Conservation (phyloP, 2,888 invertebrate species). For the Nephrotoma appendiculata region DNA sequence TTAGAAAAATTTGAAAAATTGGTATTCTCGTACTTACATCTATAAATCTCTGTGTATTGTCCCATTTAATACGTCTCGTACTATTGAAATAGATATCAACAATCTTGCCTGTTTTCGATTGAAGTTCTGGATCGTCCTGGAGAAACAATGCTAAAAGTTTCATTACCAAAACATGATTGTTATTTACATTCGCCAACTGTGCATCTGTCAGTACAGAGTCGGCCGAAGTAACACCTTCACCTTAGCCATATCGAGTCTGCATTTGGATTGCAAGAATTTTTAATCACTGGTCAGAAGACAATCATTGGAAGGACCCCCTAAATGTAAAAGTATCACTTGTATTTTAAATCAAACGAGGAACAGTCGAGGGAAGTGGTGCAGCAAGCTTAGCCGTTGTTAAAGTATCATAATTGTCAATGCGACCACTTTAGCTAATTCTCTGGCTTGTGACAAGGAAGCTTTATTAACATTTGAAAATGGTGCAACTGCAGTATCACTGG, state of each 20-base stretch:
- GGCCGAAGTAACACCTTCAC: too few species aligned
- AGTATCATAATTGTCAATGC: slow-evolving; percentile 17
- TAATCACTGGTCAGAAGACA: neutral
- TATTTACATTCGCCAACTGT: too few species aligned
- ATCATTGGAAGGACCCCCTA: neutral
- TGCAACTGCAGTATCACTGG: slow-evolving; percentile 25
- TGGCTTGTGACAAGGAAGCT: slow-evolving; percentile 21
- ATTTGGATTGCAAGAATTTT: slow-evolving; percentile 16
- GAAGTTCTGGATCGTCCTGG: too few species aligned
- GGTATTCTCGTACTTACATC: too few species aligned
- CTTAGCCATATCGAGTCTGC: neutral
- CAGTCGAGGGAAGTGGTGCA: slow-evolving; percentile 23
- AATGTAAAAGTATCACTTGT: slow-evolving; percentile 23
- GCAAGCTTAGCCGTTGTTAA: slow-evolving; percentile 18
- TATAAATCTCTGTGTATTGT: too few species aligned
- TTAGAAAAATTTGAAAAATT: too few species aligned
- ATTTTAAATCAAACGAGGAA: slow-evolving; percentile 21
- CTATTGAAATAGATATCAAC: too few species aligned
- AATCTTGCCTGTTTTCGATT: too few species aligned
- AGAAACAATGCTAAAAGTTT: too few species aligned
- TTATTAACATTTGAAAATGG: slow-evolving; percentile 15
- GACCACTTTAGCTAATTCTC: slow-evolving; percentile 14
- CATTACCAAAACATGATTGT: too few species aligned
- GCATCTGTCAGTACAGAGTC: too few species aligned
- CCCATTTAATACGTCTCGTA: too few species aligned